Conservation (phyloP, 1,140 invertebrate species). For the Aphelenchoides fujianensis region DNA sequence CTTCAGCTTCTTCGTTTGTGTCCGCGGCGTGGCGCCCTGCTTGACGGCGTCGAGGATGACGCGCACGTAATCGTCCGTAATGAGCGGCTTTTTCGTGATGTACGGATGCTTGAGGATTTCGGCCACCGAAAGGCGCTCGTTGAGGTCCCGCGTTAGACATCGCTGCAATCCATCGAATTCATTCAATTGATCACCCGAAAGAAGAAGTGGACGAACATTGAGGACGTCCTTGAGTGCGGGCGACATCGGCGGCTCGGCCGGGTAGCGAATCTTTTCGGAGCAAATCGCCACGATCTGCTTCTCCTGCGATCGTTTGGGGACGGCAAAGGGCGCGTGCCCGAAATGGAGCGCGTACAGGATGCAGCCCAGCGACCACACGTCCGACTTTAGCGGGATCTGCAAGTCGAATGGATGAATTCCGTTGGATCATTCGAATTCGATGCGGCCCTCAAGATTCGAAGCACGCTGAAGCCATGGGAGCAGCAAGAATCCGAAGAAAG, state of each 20-base stretch:
- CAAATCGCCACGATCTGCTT: conserved; percentile 68
- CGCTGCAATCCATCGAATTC: conserved; percentile 60
- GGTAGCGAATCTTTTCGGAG: conserved; percentile 31
- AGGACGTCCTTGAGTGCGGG: conserved; percentile 14
- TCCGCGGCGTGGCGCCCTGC: neutral
- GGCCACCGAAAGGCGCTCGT: conserved; percentile 71
- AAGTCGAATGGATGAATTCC: conserved; percentile 30
- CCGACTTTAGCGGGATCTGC: conserved; percentile 84
- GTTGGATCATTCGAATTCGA: too few relatives aligned
- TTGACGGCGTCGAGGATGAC: neutral
- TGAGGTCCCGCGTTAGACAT: conserved; percentile 73
- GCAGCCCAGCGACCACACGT: conserved; percentile 95
- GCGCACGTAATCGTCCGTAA: neutral
- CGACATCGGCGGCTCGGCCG: neutral
- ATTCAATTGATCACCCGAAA: conserved; percentile 16
- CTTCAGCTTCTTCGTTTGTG: neutral
- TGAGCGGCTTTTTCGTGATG: conserved; percentile 47
- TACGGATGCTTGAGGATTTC: conserved; percentile 73
- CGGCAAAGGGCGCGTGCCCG: conserved; percentile 84
- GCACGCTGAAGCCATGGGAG: neutral
- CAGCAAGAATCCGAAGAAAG: conserved; percentile 9
- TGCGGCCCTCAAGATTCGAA: too few relatives aligned
- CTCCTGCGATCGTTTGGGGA: conserved; percentile 68
- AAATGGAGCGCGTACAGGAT: conserved; percentile 91
- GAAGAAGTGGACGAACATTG: conserved; percentile 27